A percentile compares a stretch with the other conserved stretches of the same genome.
Evolutionary conservation across 37 sponge, comb jelly and placozoan species (phyloP).

Genomic region (Beroe ovata): DNA sequence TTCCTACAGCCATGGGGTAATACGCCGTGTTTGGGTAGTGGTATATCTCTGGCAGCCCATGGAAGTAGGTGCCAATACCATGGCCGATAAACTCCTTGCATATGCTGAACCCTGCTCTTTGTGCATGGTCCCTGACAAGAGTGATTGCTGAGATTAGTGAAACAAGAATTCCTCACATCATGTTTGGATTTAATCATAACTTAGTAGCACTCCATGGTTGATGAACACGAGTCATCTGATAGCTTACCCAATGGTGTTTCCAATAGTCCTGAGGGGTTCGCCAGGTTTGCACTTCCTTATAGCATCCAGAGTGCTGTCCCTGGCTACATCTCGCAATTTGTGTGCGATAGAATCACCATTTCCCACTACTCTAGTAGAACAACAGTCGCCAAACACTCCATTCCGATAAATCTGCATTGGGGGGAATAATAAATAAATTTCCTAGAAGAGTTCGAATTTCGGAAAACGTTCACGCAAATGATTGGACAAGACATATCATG

Average conservation of each 20-base stretch:
- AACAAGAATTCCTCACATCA: no score
- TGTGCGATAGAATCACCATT: slow-evolving; percentile 16
- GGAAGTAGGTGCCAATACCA: slow-evolving; percentile 69
- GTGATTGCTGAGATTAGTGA: no score
- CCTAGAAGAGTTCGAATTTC: no score
- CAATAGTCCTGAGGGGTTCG: background rate
- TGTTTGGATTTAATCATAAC: no score
- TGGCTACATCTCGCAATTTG: background rate
- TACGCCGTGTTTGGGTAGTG: slow-evolving; percentile 51
- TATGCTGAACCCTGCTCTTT: slow-evolving; percentile 63
- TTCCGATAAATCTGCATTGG: slow-evolving; percentile 4
- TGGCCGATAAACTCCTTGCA: slow-evolving; percentile 70
- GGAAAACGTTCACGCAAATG: no score
- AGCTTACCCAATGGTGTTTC: slow-evolving; percentile 57
- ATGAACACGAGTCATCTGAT: no score
- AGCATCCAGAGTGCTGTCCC: slow-evolving; percentile 21
- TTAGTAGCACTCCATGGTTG: no score
- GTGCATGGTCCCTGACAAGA: slow-evolving; percentile 44
- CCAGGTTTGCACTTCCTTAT: slow-evolving; percentile 18
- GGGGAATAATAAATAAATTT: no score
- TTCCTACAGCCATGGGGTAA: slow-evolving; percentile 1
- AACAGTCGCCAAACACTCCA: slow-evolving; percentile 64
- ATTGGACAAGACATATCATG: background rate
- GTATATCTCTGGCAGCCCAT: slow-evolving; percentile 62
- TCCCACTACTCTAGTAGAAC: slow-evolving; percentile 24